Evolutionary conservation across 2,113 vertebrate genomes (phyloP).

Genomic region (Pelecanus crispus): DNA sequence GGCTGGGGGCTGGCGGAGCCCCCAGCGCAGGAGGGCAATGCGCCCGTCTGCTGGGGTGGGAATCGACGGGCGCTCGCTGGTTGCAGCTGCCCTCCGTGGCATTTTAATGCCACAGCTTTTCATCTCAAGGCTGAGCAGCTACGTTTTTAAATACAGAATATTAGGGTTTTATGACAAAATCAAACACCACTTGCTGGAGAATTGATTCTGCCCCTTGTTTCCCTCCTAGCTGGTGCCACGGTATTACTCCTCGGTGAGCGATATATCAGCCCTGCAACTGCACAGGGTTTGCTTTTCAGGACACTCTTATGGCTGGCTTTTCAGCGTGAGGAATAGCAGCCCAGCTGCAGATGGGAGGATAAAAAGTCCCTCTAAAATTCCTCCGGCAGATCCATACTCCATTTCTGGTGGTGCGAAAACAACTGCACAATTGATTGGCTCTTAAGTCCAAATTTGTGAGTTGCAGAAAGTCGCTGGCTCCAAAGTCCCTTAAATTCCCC

Average conservation of each 20-base stretch:
- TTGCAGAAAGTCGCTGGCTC: background rate
- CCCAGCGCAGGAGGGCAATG: background rate
- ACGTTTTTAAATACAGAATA: conserved; percentile 16
- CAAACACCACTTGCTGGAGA: conserved; percentile 58
- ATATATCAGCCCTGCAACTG: background rate
- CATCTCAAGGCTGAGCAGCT: background rate
- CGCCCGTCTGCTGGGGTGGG: background rate
- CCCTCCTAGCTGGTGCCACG: background rate
- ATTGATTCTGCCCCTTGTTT: conserved; percentile 43
- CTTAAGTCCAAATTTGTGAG: conserved; percentile 22
- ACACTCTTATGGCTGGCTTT: background rate
- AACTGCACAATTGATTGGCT: conserved; percentile 9
- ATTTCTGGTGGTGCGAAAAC: conserved; percentile 12
- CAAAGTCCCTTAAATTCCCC: background rate
- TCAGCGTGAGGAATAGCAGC: conserved; percentile 30
- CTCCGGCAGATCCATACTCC: conserved; percentile 30
- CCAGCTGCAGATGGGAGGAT: conserved; percentile 15
- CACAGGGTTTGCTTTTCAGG: background rate
- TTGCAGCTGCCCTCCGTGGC: background rate
- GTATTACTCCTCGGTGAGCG: background rate
- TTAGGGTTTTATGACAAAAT: conserved; percentile 52
- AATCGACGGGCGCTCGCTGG: background rate
- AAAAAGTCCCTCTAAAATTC: conserved; percentile 40
- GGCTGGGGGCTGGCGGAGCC: background rate
- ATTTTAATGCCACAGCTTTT: background rate